These are phyloP conservation scores for Eremophila alpestris DNA, from an alignment of 2,797 vertebrate genomes.

Conservation along the genomic window DNA sequence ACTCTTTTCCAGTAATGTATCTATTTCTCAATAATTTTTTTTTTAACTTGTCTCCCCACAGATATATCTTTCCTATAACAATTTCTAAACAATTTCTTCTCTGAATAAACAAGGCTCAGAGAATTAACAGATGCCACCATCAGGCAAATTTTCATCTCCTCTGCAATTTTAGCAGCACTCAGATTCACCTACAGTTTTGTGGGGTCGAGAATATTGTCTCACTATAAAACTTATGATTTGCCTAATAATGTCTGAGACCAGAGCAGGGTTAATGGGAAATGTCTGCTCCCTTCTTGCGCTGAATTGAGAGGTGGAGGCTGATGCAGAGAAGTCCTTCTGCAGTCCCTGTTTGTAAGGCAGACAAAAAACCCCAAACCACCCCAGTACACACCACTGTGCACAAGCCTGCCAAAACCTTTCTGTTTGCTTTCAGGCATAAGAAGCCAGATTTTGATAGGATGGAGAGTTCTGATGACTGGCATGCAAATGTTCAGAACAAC, in stretches of 20 bases:
- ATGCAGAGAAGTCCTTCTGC: background rate
- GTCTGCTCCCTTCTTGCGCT: background rate
- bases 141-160: background rate
- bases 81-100: no score
- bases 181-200: background rate
- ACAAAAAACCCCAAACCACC: background rate
- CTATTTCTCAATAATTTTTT: background rate
- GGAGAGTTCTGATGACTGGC: constrained; percentile 39
- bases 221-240: background rate
- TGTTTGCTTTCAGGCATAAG: constrained; percentile 37
- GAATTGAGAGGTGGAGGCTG: constrained; percentile 11
- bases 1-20: background rate
- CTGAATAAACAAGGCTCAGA: background rate
- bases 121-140: background rate
- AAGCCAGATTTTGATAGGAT: constrained; percentile 54
- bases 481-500: constrained; percentile 68
- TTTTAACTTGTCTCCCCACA: no score
- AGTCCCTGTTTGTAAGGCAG: constrained; percentile 42
- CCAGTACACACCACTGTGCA: background rate
- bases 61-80: no score
- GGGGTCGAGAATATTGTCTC: background rate
- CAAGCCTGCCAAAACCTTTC: constrained; percentile 47
- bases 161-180: background rate
- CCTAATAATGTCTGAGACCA: background rate
- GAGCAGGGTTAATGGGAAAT: background rate